Base-by-base conservation (phyloP, 2,797 vertebrate genomes). In the Sebastolobus altivelis region DNA sequence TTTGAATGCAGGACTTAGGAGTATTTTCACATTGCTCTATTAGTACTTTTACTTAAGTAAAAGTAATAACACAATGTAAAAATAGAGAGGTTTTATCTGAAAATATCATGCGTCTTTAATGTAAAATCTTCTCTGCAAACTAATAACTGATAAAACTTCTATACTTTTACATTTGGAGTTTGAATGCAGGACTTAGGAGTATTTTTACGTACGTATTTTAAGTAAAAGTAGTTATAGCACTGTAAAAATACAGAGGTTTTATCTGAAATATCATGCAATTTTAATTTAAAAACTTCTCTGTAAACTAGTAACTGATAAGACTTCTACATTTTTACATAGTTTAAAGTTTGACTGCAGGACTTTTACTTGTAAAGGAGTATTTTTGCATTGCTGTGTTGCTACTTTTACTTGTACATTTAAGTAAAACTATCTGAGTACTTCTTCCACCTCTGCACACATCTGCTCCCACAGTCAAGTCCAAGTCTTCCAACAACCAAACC, bases 391-490 rank as follows among this genome's bases (percentile, higher is more conserved):
- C 5, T 43, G 3, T n/a, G 25, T 5, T 29, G 38, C 1, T 27
- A 40, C 63, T 55, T 74, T 35, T 20, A 65, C 33, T 52, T n/a
- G n/a, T n/a, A n/a, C n/a, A n/a, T n/a, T n/a, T 8, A 29, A 66
- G 22, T 31, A 38, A 73, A 60, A 63, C n/a, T 20, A 40, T 40
- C 61, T 22, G n/a, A 2, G 14, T 6, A 27, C 35, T 22, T 68
- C 4, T n/a, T 65, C 75, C 35, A 55, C 55, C 54, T 5, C 69
- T 54, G 52, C 68, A 75, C 55, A 59, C 16, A 46, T 46, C 43
- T 79, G 72, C 35, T 85, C 81, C 68, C 87, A 74, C 80, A 72
- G 63, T 65, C 56, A 63, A 54, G 22, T 52, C 52, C 65, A 35
- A 25, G 6, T 4, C 60, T 29, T 37, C 52, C 38, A 33, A 33